Base-by-base conservation (phyloP, 2,888 invertebrate genomes). In the Chymomyza fuscimana region DNA sequence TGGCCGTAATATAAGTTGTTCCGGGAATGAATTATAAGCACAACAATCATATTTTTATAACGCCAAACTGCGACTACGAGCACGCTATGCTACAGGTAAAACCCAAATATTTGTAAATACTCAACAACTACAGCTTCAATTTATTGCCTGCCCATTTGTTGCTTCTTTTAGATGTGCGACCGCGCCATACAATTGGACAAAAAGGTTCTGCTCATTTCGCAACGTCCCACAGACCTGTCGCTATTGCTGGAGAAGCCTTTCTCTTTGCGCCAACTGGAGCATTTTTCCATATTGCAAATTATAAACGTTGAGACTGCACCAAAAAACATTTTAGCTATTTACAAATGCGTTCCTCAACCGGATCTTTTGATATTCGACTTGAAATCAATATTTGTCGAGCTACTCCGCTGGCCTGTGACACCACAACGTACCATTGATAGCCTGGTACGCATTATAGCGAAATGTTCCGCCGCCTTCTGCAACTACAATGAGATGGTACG, bases 291-390 rank as follows among this genome's bases (percentile, higher is more conserved):
- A 15, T 46, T 46, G 12, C 40, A 46, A 46, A 12, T 86, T 19
- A 62, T 67, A 29, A 76, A 78, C 54, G 77, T 89, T 15, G 88
- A 87, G 54, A 84, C 74, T 12, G 72, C 88, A 7, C 79, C 85
- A 1, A 58, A 69, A 0, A 78, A 80, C 7, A 71, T 89, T 12
- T 65, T 87, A 54, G 75, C 81, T 0, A 63, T 87, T 9, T 80
- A 80, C 36, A 79, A 76, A 46, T 74, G 77, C 65, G 50, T 67
- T 1, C 62, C 77, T 0, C 62, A 77, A 19, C 89, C 89, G 0
- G 67, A 79, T 9, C 19, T 90, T 4, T 74, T 89, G 1, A 63
- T 84, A 9, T 82, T 89, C n/a, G 90, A 89, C 63, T 68, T 89
- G 69, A 64, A 79, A 1, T 80, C 84, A 0, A 64, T 85, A 5